phyloP scores from a whole-genome alignment of 2,113 vertebrate species.

The Rhinichthys klamathensis region DNA sequence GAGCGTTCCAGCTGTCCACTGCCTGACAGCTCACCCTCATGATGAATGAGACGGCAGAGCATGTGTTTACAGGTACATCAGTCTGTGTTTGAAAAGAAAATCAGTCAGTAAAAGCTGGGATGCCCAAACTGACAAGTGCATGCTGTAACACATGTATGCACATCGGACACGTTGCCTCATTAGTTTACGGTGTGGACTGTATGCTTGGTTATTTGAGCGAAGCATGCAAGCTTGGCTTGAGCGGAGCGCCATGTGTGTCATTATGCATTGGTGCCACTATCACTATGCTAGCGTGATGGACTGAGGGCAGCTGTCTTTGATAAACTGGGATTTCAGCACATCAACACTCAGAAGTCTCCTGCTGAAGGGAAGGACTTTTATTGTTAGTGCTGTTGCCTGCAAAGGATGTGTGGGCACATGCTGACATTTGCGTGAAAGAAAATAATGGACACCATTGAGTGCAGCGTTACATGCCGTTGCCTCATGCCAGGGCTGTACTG shows the following conservation, averaged over 20 bases:
- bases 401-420: constrained; percentile 28
- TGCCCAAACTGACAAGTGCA: not conserved
- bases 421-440: constrained; percentile 35
- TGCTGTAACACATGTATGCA: not conserved
- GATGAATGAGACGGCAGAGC: constrained; percentile 18
- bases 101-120: not conserved
- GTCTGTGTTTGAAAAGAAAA: constrained; percentile 13
- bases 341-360: constrained; percentile 13
- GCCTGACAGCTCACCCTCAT: constrained; percentile 32
- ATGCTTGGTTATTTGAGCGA: not conserved
- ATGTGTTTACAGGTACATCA: constrained; percentile 36
- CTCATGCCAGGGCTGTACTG: not conserved
- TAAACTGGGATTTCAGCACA: constrained; percentile 34
- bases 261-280: not conserved
- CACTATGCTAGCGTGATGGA: constrained; percentile 1
- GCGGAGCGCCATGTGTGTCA: not conserved
- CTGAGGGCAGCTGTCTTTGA: constrained; percentile 22
- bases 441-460: constrained; percentile 46
- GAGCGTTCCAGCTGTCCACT: constrained; percentile 36
- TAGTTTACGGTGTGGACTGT: not conserved
- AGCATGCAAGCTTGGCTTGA: constrained; percentile 1
- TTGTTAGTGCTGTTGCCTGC: constrained; percentile 9
- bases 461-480: not conserved
- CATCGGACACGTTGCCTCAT: constrained; percentile 5
- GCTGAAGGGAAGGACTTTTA: constrained; percentile 26